These are phyloP conservation scores for Alosa sapidissima DNA, from an alignment of 2,797 vertebrate genomes.

Conservation along the genomic window DNA sequence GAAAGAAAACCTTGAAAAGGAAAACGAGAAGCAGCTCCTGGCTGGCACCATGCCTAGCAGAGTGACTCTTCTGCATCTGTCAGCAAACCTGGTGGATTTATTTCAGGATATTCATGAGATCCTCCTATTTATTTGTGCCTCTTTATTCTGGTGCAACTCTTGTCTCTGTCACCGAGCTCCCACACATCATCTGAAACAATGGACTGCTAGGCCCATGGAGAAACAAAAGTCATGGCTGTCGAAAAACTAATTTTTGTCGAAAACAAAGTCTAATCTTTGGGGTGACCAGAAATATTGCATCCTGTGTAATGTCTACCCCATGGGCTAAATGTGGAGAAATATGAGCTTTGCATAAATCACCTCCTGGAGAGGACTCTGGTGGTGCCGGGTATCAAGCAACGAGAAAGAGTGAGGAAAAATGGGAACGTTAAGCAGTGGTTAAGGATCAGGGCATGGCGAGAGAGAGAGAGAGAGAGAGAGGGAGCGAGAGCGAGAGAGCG, in stretches of 20 bases:
- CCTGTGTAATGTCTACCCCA: not conserved
- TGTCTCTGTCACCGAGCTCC: not conserved
- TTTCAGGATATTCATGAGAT: not conserved
- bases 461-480: not conserved
- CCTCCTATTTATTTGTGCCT: not conserved
- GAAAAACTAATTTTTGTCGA: not conserved
- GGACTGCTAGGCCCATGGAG: not conserved
- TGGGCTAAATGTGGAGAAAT: not conserved
- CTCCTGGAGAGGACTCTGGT: not conserved
- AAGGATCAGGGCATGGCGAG: not conserved
- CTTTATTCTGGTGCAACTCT: not conserved
- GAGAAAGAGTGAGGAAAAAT: not conserved
- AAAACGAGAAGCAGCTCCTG: not conserved
- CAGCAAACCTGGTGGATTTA: conserved; percentile 6
- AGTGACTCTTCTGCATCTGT: not conserved
- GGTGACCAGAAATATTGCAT: not conserved
- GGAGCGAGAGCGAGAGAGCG: not conserved
- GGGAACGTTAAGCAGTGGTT: not conserved
- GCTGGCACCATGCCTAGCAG: not conserved
- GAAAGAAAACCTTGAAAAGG: not conserved
- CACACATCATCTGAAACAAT: not conserved
- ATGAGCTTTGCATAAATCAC: conserved; percentile 27
- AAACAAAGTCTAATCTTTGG: not conserved
- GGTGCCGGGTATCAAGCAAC: not conserved
- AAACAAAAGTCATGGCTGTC: not conserved